Percentiles rank a stretch among this genome's conserved stretches.
Conservation (phyloP, 2,797 vertebrate species). For the Euthynnus affinis region DNA sequence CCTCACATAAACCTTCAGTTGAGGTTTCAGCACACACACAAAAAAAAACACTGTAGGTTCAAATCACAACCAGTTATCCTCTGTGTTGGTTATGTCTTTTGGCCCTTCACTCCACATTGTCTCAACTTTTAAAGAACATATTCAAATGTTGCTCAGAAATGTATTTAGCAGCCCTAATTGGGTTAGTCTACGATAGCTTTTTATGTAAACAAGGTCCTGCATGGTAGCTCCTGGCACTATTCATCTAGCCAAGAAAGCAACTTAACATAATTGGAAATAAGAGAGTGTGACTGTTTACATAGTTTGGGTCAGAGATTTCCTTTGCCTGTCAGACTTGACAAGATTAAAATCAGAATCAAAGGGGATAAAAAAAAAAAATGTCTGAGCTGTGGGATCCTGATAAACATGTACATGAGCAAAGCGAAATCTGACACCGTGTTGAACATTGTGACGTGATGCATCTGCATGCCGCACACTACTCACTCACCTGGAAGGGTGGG, state of each 20-base stretch:
- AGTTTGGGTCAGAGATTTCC: neutral
- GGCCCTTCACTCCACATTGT: neutral
- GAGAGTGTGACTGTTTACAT: neutral
- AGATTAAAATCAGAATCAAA: neutral
- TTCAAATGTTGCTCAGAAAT: neutral
- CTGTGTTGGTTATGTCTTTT: neutral
- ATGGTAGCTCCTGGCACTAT: neutral
- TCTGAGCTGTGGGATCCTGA: neutral
- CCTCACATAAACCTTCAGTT: neutral
- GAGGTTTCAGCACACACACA: neutral
- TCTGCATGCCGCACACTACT: neutral
- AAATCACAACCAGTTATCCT: neutral
- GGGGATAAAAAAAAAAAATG: neutral
- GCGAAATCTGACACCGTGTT: conserved; percentile 32
- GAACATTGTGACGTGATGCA: neutral
- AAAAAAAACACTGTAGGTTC: too few species aligned
- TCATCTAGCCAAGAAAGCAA: neutral
- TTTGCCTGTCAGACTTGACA: neutral
- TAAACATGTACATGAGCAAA: conserved; percentile 23
- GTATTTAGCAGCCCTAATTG: too few species aligned
- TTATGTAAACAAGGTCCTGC: neutral
- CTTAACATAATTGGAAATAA: conserved; percentile 10
- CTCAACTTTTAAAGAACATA: neutral
- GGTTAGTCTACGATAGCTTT: neutral
- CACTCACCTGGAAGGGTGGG: conserved; percentile 90